phyloP scores from a whole-genome alignment of 2,888 invertebrate genomes.

The Dinocampus coccinellae region DNA sequence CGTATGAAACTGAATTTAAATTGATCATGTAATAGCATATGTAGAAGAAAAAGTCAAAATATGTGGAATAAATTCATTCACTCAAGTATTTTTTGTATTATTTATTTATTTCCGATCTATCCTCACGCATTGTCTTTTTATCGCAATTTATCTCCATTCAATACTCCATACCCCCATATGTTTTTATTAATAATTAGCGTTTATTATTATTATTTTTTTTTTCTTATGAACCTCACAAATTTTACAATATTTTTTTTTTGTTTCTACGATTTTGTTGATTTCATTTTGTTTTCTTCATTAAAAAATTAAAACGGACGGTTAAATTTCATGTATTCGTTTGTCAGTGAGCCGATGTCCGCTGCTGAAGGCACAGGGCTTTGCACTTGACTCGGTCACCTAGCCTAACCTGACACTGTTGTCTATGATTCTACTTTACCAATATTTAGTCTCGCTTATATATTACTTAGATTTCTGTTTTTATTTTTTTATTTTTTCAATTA shows the following conservation, averaged over 20 bases:
- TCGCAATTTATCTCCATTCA: not conserved
- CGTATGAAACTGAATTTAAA: not conserved
- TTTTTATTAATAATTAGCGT: conserved; percentile 26
- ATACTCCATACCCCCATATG: not conserved
- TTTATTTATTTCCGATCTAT: not conserved
- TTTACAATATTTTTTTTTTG: conserved; percentile 56
- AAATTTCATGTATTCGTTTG: conserved; percentile 63
- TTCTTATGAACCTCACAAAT: conserved; percentile 54
- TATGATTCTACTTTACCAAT: conserved; percentile 46
- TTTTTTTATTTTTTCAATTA: conserved; percentile 45
- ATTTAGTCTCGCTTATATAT: conserved; percentile 56
- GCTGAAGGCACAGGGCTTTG: conserved; percentile 70
- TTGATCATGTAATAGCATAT: not conserved
- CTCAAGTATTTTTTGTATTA: not conserved
- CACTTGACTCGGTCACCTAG: conserved; percentile 70
- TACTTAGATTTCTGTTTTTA: conserved; percentile 46
- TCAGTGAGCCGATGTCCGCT: conserved; percentile 69
- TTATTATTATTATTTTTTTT: conserved; percentile 16
- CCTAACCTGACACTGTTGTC: conserved; percentile 59
- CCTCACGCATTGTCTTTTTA: not conserved
- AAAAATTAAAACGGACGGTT: conserved; percentile 68
- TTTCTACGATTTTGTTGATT: conserved; percentile 38
- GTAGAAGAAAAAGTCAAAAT: not conserved
- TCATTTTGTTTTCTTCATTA: conserved; percentile 53
- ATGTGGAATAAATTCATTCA: not conserved